Base-by-base conservation (phyloP, 2,797 vertebrate species). In the Parambassis ranga region DNA sequence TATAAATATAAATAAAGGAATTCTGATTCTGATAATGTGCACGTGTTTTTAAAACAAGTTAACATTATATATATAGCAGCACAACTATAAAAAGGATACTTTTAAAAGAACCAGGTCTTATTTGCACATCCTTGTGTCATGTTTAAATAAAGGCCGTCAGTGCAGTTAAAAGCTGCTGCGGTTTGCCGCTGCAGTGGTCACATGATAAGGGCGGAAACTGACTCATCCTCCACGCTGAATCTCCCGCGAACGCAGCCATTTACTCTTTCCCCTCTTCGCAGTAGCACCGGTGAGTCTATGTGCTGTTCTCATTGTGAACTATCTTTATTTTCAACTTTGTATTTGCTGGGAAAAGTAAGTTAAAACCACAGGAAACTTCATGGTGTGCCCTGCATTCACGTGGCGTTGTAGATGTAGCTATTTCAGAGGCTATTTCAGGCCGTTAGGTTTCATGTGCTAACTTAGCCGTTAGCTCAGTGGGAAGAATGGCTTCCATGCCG, bases 171-270 rank as follows among this genome's bases (percentile, higher is more conserved):
- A n/a, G n/a, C n/a, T 22, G 13, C 14, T 28, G 24, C 62, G n/a
- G 65, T 65, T 81, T 79, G 37, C 72, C 65, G 86, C 85, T 79
- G 77, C 51, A 51, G 1, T 9, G 42, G 46, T 92, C 92, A 94
- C 92, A 44, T 93, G 92, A 88, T 49, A 63, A 67, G 90, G 90
- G 91, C 92, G 92, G 92, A 94, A 93, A 87, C 90, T 82, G 90
- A 84, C 81, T 87, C 86, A 83, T 77, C 87, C 70, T 75, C 77
- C 90, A 87, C 82, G 87, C 91, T 77, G 91, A 93, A 81, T 90
- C 90, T 89, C 88, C 90, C 91, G 91, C 90, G 90, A 86, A 87
- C 79, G 91, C 88, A 85, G 90, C 92, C 92, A 93, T 93, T 93
- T 93, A 87, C 87, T 92, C 90, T 90, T 89, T 91, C 75, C 87